Conservation (phyloP, 1,140 invertebrate species). For the Drosophila asahinai region DNA sequence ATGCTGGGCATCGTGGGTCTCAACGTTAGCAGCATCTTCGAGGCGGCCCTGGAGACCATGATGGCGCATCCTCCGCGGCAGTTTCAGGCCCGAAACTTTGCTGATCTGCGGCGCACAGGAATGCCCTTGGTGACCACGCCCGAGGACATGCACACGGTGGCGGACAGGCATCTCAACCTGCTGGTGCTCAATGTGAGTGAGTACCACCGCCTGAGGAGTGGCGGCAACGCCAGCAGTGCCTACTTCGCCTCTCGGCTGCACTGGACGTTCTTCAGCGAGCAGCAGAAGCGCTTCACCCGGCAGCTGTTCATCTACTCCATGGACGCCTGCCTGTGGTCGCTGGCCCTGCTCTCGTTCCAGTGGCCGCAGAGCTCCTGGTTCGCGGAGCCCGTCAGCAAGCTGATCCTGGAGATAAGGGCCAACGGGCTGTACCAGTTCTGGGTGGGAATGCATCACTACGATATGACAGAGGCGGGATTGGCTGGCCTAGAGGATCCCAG, state of each 20-base stretch:
- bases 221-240: constrained; percentile 52
- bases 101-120: constrained; percentile 24
- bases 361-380: constrained; percentile 49
- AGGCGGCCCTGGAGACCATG: constrained; percentile 58
- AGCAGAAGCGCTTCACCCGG: constrained; percentile 59
- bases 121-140: constrained; percentile 33
- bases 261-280: constrained; percentile 59
- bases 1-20: constrained; percentile 56
- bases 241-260: constrained; percentile 61
- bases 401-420: constrained; percentile 57
- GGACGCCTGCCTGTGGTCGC: constrained; percentile 51
- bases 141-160: constrained; percentile 1
- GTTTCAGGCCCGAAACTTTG: constrained; percentile 58
- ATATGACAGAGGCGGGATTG: constrained; percentile 58
- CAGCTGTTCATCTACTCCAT: constrained; percentile 64
- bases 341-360: constrained; percentile 52
- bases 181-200: constrained; percentile 44
- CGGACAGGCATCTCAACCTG: constrained; percentile 4
- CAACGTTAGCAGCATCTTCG: constrained; percentile 60
- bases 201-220: constrained; percentile 31
- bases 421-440: constrained; percentile 60
- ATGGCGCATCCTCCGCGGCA: constrained; percentile 61
- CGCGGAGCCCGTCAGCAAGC: constrained; percentile 44
- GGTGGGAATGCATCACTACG: constrained; percentile 62
- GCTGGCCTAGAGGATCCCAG: constrained; percentile 53